Evolutionary conservation across 2,888 invertebrate genomes (phyloP).

Genomic region (Andrena praecox): DNA sequence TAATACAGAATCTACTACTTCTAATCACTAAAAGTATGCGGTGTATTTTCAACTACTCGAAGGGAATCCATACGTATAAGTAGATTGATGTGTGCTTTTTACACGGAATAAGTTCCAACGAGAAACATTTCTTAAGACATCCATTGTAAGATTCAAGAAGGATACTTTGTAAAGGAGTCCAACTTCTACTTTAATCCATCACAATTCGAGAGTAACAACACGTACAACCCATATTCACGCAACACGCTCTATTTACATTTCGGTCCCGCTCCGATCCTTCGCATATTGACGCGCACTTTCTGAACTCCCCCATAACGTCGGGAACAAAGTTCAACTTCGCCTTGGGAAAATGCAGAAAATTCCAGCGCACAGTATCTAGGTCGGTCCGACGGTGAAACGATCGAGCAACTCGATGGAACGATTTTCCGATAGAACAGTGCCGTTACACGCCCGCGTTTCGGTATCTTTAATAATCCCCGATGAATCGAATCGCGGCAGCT

Average conservation of each 20-base stretch:
- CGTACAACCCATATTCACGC: slow-evolving; percentile 29
- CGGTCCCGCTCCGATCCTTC: slow-evolving; percentile 29
- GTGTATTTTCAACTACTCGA: too few species aligned
- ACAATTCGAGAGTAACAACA: slow-evolving; percentile 5
- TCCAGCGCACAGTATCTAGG: neutral
- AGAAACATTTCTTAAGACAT: too few species aligned
- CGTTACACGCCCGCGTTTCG: slow-evolving; percentile 9
- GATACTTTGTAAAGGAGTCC: neutral
- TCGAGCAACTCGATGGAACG: neutral
- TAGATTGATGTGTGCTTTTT: too few species aligned
- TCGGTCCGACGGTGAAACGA: slow-evolving; percentile 10
- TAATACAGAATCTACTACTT: neutral
- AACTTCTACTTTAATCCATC: slow-evolving; percentile 6
- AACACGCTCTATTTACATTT: slow-evolving; percentile 30
- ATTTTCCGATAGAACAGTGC: neutral
- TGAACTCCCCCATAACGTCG: slow-evolving; percentile 5
- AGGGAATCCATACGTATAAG: too few species aligned
- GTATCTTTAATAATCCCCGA: slow-evolving; percentile 10
- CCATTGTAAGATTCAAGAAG: neutral
- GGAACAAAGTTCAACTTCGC: slow-evolving; percentile 25
- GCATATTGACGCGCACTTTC: slow-evolving; percentile 40
- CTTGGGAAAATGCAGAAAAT: slow-evolving; percentile 27
- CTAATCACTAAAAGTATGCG: too few species aligned
- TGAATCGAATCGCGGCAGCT: neutral
- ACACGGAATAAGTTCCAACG: too few species aligned